Conservation (phyloP, 1,140 invertebrate genomes). For the Trichonephila clavata region DNA sequence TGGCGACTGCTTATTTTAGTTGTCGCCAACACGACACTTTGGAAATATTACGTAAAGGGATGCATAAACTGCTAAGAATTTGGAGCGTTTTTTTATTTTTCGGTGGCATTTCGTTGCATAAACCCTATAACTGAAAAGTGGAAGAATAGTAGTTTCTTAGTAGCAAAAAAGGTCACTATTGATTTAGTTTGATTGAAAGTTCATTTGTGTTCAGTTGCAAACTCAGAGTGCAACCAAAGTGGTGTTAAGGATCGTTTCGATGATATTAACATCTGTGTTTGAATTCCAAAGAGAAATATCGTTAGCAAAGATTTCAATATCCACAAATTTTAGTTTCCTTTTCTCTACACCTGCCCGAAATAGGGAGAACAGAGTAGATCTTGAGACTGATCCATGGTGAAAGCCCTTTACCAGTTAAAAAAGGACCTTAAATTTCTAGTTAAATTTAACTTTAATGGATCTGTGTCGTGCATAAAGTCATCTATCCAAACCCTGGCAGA, state of each 20-base stretch:
- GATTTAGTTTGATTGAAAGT: slow-evolving; percentile 51
- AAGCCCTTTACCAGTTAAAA: neutral
- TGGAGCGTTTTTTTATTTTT: no score
- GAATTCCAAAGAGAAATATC: slow-evolving; percentile 32
- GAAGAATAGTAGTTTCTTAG: neutral
- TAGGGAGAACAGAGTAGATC: slow-evolving; percentile 37
- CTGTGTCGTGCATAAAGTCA: no score
- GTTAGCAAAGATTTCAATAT: slow-evolving; percentile 2
- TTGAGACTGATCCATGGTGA: no score
- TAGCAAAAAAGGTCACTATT: neutral
- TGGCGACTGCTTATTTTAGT: no score
- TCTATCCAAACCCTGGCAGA: neutral
- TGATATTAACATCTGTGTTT: slow-evolving; percentile 4
- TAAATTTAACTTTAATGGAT: slow-evolving; percentile 53
- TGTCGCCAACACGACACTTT: no score
- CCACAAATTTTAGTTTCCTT: slow-evolving; percentile 29
- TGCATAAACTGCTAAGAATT: no score
- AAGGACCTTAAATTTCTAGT: neutral
- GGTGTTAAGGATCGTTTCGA: slow-evolving; percentile 17
- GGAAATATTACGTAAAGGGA: no score
- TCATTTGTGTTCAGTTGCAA: slow-evolving; percentile 37
- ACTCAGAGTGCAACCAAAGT: slow-evolving; percentile 23
- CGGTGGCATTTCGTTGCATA: no score
- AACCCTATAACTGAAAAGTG: no score
- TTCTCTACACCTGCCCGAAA: slow-evolving; percentile 19